A percentile compares a stretch with the other conserved stretches of the same genome.
phyloP scores from a whole-genome alignment of 2,888 invertebrate species.

The Polydrusus pterygomalis region DNA sequence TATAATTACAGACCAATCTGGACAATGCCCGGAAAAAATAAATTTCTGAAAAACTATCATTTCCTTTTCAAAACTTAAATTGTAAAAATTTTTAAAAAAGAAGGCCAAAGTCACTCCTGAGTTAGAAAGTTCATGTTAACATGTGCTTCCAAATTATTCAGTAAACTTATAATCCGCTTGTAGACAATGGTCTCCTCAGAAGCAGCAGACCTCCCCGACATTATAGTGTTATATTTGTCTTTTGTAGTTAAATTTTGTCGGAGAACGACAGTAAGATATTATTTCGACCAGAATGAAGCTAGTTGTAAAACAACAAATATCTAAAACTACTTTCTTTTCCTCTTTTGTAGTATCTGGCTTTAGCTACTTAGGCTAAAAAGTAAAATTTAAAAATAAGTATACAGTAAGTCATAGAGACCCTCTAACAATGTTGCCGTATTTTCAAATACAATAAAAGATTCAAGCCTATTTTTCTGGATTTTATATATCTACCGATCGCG shows the following conservation, averaged over 20 bases:
- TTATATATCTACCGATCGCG: too few relatives aligned
- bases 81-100: neutral
- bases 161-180: constrained; percentile 19
- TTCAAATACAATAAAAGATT: too few relatives aligned
- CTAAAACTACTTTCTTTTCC: neutral
- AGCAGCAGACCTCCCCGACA: constrained; percentile 7
- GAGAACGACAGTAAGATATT: neutral
- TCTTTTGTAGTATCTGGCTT: too few relatives aligned
- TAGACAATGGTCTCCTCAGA: constrained; percentile 13
- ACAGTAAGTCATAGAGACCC: too few relatives aligned
- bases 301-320: neutral
- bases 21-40: too few relatives aligned
- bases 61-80: neutral
- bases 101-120: constrained; percentile 26
- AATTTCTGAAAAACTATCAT: neutral
- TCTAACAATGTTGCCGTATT: neutral
- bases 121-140: constrained; percentile 20
- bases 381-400: too few relatives aligned
- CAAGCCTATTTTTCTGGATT: too few relatives aligned
- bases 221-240: neutral
- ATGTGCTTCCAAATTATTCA: constrained; percentile 15
- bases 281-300: neutral
- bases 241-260: constrained; percentile 9
- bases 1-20: too few relatives aligned
- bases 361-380: too few relatives aligned